phyloP scores from a whole-genome alignment of 1,140 invertebrate species.

The Trichogramma pretiosum region DNA sequence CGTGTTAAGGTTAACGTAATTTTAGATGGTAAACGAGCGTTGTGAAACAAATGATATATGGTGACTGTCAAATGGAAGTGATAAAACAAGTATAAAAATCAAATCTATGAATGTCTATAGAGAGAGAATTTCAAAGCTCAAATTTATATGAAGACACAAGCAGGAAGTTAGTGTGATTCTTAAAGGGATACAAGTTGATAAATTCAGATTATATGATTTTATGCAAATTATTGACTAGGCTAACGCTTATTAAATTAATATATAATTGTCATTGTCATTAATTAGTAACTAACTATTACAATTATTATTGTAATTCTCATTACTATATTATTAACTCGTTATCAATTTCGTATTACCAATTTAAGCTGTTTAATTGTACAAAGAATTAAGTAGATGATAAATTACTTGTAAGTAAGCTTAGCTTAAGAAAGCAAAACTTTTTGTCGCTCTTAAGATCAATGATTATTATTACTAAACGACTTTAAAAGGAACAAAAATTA shows the following conservation, averaged over 20 bases:
- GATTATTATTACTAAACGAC: conserved; percentile 15
- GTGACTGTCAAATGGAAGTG: conserved; percentile 1
- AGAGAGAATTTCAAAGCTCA: conserved; percentile 4
- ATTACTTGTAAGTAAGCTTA: conserved; percentile 19
- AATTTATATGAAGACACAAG: conserved; percentile 1
- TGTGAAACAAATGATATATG: not conserved
- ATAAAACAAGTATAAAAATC: conserved; percentile 15
- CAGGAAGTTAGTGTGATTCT: conserved; percentile 6
- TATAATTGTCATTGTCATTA: conserved; percentile 23
- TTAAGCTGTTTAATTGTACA: conserved; percentile 27
- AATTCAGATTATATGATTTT: conserved; percentile 20
- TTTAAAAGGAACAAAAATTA: conserved; percentile 9
- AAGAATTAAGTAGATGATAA: conserved; percentile 20
- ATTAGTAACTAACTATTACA: conserved; percentile 18
- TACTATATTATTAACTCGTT: conserved; percentile 26
- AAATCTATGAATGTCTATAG: conserved; percentile 19
- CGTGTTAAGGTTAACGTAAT: not conserved
- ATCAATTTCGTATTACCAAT: conserved; percentile 25
- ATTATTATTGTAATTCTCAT: conserved; percentile 26
- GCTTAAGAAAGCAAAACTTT: conserved; percentile 14
- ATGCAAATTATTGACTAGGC: conserved; percentile 18
- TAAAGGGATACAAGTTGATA: conserved; percentile 13
- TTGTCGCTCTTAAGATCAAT: conserved; percentile 16
- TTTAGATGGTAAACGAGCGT: conserved; percentile 5
- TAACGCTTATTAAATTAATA: conserved; percentile 26